A percentile compares a stretch with the other conserved stretches of the same genome.
These are phyloP conservation scores for Drosophila lacertosa DNA, from an alignment of 1,140 invertebrate genomes.

Conservation along the genomic window DNA sequence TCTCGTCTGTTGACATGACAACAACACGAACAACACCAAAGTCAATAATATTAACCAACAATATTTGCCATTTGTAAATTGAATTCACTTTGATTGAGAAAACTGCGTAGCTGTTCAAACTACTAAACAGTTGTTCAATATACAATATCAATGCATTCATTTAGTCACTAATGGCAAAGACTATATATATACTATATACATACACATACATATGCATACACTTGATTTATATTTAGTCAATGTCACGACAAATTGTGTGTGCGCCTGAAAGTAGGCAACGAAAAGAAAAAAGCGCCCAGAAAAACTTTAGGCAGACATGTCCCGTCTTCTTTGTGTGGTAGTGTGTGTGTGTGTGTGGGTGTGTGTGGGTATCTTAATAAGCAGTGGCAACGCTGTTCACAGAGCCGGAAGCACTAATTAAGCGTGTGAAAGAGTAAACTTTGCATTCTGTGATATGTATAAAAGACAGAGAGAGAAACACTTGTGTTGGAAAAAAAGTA, in stretches of 20 bases:
- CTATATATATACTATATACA: too few species aligned
- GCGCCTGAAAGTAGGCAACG: constrained; percentile 1
- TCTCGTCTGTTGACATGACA: constrained; percentile 44
- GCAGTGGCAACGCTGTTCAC: constrained; percentile 66
- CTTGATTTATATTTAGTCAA: not conserved
- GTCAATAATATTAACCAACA: constrained; percentile 40
- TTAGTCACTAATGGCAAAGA: constrained; percentile 27
- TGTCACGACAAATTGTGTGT: not conserved
- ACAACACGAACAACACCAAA: constrained; percentile 26
- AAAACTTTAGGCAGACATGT: constrained; percentile 32
- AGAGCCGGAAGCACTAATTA: constrained; percentile 76
- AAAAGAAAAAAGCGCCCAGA: constrained; percentile 4
- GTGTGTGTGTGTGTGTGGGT: constrained; percentile 31
- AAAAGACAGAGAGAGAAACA: not conserved
- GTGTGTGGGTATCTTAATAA: constrained; percentile 47
- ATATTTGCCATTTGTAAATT: constrained; percentile 50
- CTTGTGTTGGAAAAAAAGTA: constrained; percentile 6
- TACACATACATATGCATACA: too few species aligned
- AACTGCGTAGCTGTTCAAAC: constrained; percentile 17
- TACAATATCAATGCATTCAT: constrained; percentile 1
- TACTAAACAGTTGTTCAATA: constrained; percentile 24
- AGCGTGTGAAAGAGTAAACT: constrained; percentile 19
- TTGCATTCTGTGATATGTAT: not conserved
- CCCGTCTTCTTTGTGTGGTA: constrained; percentile 30
- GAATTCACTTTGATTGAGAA: constrained; percentile 52